Percentiles rank a stretch among this genome's conserved stretches.
Evolutionary conservation across 37 sponge, comb jelly and placozoan genomes (phyloP).

Genomic region (Mnemiopsis leidyi): DNA sequence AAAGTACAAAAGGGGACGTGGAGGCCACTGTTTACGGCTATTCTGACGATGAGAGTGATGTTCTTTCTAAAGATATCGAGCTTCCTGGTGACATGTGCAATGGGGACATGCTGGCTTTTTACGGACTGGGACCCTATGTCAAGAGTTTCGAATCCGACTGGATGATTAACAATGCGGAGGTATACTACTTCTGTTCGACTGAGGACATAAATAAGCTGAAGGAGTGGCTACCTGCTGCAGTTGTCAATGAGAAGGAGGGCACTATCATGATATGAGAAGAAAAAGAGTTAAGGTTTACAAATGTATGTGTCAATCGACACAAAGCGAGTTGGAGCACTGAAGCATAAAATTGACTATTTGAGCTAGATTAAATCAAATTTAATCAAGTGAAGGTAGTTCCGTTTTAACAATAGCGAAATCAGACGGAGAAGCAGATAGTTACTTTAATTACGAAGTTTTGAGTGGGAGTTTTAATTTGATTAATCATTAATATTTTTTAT

Average conservation of each 20-base stretch:
- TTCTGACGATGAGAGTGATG: neutral
- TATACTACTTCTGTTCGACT: constrained; percentile 10
- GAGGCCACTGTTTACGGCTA: constrained; percentile 16
- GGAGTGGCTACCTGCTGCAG: neutral
- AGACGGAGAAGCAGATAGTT: too few relatives aligned
- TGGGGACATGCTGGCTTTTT: neutral
- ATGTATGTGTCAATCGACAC: too few relatives aligned
- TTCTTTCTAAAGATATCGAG: neutral
- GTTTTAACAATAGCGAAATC: too few relatives aligned
- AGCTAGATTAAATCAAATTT: too few relatives aligned
- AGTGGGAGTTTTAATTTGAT: too few relatives aligned
- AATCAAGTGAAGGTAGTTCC: too few relatives aligned
- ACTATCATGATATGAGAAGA: neutral
- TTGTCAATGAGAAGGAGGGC: neutral
- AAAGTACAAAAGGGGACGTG: neutral
- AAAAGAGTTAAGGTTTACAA: too few relatives aligned
- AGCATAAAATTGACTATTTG: too few relatives aligned
- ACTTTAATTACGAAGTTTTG: too few relatives aligned
- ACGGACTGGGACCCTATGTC: neutral
- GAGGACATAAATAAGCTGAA: neutral
- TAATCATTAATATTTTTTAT: too few relatives aligned
- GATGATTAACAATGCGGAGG: neutral
- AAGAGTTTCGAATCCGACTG: neutral
- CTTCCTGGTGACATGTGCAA: constrained; percentile 1
- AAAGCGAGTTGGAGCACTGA: too few relatives aligned